Evolutionary conservation across 1,140 invertebrate species (phyloP).

Genomic region (Tetraneura akinire): DNA sequence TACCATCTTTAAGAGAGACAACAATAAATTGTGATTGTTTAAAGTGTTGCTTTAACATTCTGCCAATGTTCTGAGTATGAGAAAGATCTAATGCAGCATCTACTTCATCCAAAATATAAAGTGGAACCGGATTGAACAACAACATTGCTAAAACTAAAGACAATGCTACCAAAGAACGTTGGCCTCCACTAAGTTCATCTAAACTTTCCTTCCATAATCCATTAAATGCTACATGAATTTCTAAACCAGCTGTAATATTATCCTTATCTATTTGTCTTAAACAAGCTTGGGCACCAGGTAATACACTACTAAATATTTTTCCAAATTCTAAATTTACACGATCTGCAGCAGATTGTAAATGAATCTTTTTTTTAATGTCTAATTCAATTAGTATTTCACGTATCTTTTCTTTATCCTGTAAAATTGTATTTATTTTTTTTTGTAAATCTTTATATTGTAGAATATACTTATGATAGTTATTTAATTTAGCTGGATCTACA

Average conservation of each 20-base stretch:
- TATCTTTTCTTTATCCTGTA: slow-evolving; percentile 78
- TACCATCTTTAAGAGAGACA: slow-evolving; percentile 98
- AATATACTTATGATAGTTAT: slow-evolving; percentile 44
- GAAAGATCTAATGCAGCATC: slow-evolving; percentile 97
- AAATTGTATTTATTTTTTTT: slow-evolving; percentile 21
- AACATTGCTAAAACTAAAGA: slow-evolving; percentile 96
- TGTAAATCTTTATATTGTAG: slow-evolving; percentile 24
- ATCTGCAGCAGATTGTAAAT: slow-evolving; percentile 78
- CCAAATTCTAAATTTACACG: slow-evolving; percentile 89
- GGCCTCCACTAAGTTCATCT: slow-evolving; percentile 93
- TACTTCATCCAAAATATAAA: slow-evolving; percentile 99
- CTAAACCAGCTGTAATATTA: slow-evolving; percentile 81
- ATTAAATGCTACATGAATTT: slow-evolving; percentile 87
- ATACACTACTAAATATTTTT: slow-evolving; percentile 89
- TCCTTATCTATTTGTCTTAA: slow-evolving; percentile 76
- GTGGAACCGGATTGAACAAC: slow-evolving; percentile 94
- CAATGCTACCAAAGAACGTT: slow-evolving; percentile 93
- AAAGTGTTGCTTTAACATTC: slow-evolving; percentile 93
- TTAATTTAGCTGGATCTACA: slow-evolving; percentile 41
- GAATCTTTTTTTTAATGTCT: slow-evolving; percentile 85
- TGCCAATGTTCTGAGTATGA: slow-evolving; percentile 98
- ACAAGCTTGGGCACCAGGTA: slow-evolving; percentile 87
- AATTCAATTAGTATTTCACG: slow-evolving; percentile 80
- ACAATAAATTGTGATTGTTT: slow-evolving; percentile 97
- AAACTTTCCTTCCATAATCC: slow-evolving; percentile 95